These are phyloP conservation scores for Albula glossodonta DNA, from an alignment of 2,113 vertebrate species.

Conservation along the genomic window DNA sequence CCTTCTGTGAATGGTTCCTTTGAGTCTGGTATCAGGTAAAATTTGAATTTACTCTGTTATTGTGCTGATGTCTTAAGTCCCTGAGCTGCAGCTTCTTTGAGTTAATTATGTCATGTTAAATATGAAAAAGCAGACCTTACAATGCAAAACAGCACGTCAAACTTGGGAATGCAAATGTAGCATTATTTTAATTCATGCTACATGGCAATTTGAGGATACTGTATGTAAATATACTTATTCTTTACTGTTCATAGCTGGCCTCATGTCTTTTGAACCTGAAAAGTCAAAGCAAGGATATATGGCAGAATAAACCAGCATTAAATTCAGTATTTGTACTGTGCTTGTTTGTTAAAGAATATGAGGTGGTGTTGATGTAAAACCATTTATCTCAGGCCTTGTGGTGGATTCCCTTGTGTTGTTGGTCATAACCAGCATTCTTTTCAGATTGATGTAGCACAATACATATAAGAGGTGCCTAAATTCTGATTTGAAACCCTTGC, in stretches of 20 bases:
- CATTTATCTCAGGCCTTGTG: neutral
- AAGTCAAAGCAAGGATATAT: neutral
- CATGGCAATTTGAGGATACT: neutral
- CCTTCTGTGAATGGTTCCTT: constrained; percentile 5
- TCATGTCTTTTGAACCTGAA: neutral
- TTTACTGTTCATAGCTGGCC: neutral
- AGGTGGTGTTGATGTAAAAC: neutral
- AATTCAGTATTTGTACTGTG: neutral
- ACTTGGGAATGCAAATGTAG: neutral
- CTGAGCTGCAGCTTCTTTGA: neutral
- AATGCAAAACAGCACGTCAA: neutral
- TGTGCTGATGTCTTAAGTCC: neutral
- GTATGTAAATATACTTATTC: neutral
- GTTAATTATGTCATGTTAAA: neutral
- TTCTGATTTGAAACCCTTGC: neutral
- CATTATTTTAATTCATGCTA: neutral
- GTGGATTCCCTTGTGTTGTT: neutral
- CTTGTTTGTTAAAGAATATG: constrained; percentile 2
- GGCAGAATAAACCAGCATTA: neutral
- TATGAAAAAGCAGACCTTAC: neutral
- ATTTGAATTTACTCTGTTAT: neutral
- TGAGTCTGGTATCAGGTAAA: constrained; percentile 10
- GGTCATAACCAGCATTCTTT: neutral
- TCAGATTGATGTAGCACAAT: neutral
- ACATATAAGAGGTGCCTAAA: neutral